Evolutionary conservation across 2,113 vertebrate genomes (phyloP), one percentile per base, ranked within the genome.

Genomic region (Nothoprocta perdicaria): DNA sequence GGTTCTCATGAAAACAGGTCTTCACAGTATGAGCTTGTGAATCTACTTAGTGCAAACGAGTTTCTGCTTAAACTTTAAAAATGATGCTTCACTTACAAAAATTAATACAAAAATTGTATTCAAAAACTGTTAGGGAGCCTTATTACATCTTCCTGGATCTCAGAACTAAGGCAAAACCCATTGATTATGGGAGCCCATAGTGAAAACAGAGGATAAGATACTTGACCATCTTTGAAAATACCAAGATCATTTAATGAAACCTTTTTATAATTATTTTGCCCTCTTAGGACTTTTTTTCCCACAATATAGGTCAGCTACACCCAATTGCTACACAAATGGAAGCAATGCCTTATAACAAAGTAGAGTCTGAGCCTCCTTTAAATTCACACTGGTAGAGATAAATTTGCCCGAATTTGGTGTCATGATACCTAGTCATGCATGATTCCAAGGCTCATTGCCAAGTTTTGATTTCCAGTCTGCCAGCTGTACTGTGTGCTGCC

Each of bases 1-100:
- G 68, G 92, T 88, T 92, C 89, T 96, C 92, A 93, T 96, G 94
- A 88, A 97, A 97, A 95, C 96, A 94, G 89, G 92, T 96, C 97
- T 96, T 96, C 97, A 89, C 97, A 97, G 96, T 92, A 2, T 95
- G 97, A 96, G 94, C 97, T 97, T 96, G 95, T 97, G 96, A 97
- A 97, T 95, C 85, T 92, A 55, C 85, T 96, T 91, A 89, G 90
- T 93, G 94, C 94, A 97, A 97, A 97, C 94, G 93, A 97, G 93
- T 94, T 97, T 97, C 97, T 96, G 89, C 97, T 93, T 68, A 83
- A 91, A 94, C 94, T 84, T 93, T 87, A 93, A 95, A 97, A 96
- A 97, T 14, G 69, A 96, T 95, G 92, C 91, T 94, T 97, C 92
- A 94, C 96, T 97, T 97, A 97, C 97, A 96, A 97, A 97, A 95